Conservation (phyloP, 2,888 invertebrate species). For the Drosophila paranaensis region DNA sequence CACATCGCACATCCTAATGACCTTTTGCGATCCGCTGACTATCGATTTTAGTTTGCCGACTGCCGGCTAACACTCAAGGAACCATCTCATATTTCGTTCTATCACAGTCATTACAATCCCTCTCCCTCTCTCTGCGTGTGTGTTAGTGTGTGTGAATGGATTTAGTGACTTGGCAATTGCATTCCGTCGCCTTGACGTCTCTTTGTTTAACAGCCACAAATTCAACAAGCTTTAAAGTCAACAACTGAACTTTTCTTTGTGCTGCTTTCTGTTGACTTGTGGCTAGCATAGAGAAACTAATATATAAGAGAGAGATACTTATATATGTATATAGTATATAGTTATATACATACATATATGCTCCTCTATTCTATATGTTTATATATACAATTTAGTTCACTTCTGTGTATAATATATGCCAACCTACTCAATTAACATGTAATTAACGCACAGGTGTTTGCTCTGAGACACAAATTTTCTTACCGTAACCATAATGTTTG, state of each 20-base stretch:
- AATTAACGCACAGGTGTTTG: not conserved
- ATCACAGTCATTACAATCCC: too few species aligned
- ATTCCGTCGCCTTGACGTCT: constrained; percentile 36
- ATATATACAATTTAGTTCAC: not conserved
- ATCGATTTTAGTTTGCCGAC: constrained; percentile 62
- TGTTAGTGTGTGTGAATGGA: constrained; percentile 1
- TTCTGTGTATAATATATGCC: not conserved
- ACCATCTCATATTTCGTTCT: constrained; percentile 7
- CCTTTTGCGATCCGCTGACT: constrained; percentile 28
- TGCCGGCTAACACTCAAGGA: constrained; percentile 47
- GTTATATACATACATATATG: too few species aligned
- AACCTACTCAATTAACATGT: not conserved
- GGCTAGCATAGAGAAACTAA: not conserved
- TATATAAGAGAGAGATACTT: not conserved
- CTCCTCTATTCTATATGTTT: not conserved
- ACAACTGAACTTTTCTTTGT: constrained; percentile 26
- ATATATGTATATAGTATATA: too few species aligned
- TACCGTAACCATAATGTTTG: not conserved
- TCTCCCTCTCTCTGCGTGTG: not conserved
- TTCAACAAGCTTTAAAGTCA: constrained; percentile 12
- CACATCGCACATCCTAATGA: constrained; percentile 20
- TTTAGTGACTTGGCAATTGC: constrained; percentile 34
- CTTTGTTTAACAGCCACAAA: constrained; percentile 10
- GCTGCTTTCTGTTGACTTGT: constrained; percentile 3
- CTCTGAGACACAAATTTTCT: not conserved